phyloP scores from a whole-genome alignment of 2,113 vertebrate genomes.

The Bubalus kerabau region DNA sequence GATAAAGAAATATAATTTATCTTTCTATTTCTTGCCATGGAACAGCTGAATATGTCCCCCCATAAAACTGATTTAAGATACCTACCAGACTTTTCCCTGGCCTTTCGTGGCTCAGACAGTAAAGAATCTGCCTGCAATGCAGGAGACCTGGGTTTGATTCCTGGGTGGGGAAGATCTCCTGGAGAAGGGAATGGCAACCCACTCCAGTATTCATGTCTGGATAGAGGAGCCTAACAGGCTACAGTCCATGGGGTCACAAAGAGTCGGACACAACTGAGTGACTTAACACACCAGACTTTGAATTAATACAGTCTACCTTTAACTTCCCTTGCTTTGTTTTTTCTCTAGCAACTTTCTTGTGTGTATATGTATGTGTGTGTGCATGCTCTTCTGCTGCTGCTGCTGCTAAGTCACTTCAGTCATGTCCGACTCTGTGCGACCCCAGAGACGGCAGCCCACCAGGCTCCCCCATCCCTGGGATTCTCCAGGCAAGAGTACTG shows the following conservation, averaged over 20 bases:
- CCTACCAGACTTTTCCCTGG: background rate
- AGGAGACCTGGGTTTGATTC: background rate
- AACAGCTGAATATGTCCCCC: background rate
- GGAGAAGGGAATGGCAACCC: background rate
- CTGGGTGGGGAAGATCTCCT: background rate
- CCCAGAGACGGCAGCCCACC: no score
- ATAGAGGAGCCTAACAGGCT: background rate
- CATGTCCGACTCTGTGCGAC: no score
- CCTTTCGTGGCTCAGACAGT: background rate
- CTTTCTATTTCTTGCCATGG: slow-evolving; percentile 36
- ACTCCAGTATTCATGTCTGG: background rate
- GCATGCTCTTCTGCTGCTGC: no score
- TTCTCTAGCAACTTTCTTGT: background rate
- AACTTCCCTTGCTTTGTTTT: slow-evolving; percentile 22
- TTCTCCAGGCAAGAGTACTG: no score
- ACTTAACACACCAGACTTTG: background rate
- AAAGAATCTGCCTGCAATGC: background rate
- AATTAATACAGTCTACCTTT: slow-evolving; percentile 32
- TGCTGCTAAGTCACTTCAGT: no score
- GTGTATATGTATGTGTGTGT: background rate
- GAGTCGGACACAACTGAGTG: background rate
- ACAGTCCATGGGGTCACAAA: background rate
- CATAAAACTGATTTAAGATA: slow-evolving; percentile 37
- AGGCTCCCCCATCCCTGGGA: no score
- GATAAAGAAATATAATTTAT: slow-evolving; percentile 35